Conservation (phyloP, 2,113 vertebrate genomes). For the Salminus brasiliensis region DNA sequence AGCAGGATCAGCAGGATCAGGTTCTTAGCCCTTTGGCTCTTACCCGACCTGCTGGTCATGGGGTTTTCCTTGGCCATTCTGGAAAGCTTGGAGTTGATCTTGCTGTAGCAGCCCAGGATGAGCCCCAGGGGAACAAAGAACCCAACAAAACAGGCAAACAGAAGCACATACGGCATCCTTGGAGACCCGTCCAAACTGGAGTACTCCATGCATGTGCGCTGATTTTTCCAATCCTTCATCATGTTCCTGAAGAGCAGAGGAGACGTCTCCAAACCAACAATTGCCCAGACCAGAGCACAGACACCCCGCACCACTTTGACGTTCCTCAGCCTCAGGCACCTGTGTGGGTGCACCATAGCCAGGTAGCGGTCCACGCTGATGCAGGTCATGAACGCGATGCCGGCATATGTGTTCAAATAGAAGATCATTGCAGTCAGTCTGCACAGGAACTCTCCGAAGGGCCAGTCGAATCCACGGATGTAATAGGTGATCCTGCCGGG, state of each 20-base stretch:
- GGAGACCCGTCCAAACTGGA: constrained; percentile 71
- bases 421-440: constrained; percentile 77
- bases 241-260: constrained; percentile 75
- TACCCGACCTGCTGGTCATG: constrained; percentile 58
- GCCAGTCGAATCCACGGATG: constrained; percentile 80
- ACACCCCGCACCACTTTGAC: constrained; percentile 66
- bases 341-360: constrained; percentile 79
- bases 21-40: constrained; percentile 74
- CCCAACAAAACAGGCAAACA: constrained; percentile 73
- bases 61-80: constrained; percentile 73
- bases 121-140: constrained; percentile 78
- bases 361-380: constrained; percentile 84
- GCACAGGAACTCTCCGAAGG: constrained; percentile 81
- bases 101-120: constrained; percentile 80
- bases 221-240: constrained; percentile 63
- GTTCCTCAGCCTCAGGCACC: constrained; percentile 65
- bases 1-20: constrained; percentile 80
- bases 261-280: constrained; percentile 72
- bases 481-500: constrained; percentile 82
- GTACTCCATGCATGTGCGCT: constrained; percentile 83
- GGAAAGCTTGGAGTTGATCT: constrained; percentile 80
- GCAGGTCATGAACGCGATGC: constrained; percentile 85
- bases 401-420: constrained; percentile 83
- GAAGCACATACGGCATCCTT: constrained; percentile 72
- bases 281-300: constrained; percentile 76